Percentiles rank a stretch among this genome's conserved stretches.
These are phyloP conservation scores for Sebastes kiyomatsui DNA, from an alignment of 2,797 vertebrate genomes.

Conservation along the genomic window DNA sequence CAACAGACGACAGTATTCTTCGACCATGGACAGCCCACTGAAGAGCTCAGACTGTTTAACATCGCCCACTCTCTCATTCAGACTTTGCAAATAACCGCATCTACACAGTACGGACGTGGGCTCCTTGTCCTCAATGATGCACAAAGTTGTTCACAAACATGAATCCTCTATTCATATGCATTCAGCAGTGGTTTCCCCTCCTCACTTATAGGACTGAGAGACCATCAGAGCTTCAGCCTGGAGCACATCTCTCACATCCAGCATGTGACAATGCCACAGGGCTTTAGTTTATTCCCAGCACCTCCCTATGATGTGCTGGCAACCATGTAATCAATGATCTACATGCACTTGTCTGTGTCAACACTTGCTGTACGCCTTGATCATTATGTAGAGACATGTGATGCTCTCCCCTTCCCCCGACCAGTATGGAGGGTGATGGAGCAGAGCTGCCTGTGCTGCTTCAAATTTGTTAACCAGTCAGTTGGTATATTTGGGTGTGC, in stretches of 20 bases:
- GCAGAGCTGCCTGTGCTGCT: background rate
- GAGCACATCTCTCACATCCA: conserved; percentile 28
- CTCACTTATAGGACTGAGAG: background rate
- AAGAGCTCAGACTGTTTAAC: conserved; percentile 39
- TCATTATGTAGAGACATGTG: conserved; percentile 39
- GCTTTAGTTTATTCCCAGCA: conserved; percentile 35
- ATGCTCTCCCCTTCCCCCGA: background rate
- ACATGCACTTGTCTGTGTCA: conserved; percentile 43
- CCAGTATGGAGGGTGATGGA: conserved; percentile 22
- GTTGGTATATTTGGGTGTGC: background rate
- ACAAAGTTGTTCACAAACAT: conserved; percentile 5
- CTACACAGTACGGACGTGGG: background rate
- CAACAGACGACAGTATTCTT: conserved; percentile 34
- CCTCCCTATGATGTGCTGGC: conserved; percentile 19
- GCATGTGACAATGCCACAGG: conserved; percentile 23
- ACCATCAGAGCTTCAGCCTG: conserved; percentile 2
- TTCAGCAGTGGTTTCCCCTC: background rate
- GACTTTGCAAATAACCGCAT: conserved; percentile 27
- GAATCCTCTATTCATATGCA: conserved; percentile 4
- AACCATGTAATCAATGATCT: conserved; percentile 39
- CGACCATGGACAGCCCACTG: background rate
- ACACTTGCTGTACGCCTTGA: conserved; percentile 43
- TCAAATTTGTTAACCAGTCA: background rate
- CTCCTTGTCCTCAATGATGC: conserved; percentile 1
- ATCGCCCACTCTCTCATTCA: conserved; percentile 44